These are phyloP conservation scores for Sula dactylatra DNA, from an alignment of 2,113 vertebrate species.

Conservation along the genomic window DNA sequence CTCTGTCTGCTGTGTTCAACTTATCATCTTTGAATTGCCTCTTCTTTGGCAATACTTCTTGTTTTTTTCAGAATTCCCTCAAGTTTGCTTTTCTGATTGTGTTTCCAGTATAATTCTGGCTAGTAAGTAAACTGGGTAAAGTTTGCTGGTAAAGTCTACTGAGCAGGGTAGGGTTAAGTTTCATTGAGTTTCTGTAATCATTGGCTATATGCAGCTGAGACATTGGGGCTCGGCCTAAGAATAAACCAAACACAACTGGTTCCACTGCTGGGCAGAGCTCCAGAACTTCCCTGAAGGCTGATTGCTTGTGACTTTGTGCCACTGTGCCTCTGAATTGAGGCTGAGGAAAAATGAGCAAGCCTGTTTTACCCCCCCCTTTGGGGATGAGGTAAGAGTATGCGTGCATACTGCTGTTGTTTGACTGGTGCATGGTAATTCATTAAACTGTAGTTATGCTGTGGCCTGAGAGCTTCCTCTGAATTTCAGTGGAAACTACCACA, in stretches of 20 bases:
- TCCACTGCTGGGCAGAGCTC: background rate
- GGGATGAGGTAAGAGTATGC: background rate
- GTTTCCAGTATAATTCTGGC: background rate
- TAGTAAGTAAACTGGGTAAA: background rate
- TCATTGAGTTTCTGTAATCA: background rate
- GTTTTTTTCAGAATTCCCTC: background rate
- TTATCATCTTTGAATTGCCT: background rate
- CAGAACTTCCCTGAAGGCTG: background rate
- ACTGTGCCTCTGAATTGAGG: background rate
- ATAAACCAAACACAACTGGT: background rate
- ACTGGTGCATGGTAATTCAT: background rate
- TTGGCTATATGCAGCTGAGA: background rate
- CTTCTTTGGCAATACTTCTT: background rate
- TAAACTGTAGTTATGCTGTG: background rate
- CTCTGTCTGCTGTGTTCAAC: background rate
- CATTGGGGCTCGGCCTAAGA: background rate
- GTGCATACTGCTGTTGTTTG: background rate
- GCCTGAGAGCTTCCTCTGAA: background rate
- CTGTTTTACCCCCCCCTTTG: background rate
- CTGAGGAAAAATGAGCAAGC: background rate
- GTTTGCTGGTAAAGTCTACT: too few relatives aligned
- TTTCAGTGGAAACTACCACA: conserved; percentile 18
- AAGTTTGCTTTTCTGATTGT: background rate
- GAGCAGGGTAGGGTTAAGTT: background rate
- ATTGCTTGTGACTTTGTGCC: background rate